Evolutionary conservation across 2,888 invertebrate species (phyloP).

Genomic region (Tanytarsus gracilentus): DNA sequence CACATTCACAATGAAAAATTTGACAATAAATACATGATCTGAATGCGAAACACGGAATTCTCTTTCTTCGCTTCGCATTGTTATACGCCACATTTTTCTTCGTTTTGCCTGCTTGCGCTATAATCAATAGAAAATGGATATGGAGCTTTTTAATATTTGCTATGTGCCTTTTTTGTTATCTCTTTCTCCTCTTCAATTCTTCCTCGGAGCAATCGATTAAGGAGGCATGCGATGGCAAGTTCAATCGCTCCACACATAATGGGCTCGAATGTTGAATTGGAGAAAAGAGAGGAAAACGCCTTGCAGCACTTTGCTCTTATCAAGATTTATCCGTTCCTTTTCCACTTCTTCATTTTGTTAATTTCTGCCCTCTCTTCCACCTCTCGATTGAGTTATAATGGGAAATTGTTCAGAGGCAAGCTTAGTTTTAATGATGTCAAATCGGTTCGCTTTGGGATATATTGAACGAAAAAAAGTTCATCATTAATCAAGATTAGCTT

Average conservation of each 20-base stretch:
- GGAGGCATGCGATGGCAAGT: not conserved
- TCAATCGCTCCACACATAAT: not conserved
- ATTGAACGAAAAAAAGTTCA: too few species aligned
- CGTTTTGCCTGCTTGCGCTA: not conserved
- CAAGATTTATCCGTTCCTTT: not conserved
- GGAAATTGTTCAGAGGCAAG: too few species aligned
- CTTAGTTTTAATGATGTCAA: slow-evolving; percentile 9
- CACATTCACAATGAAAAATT: slow-evolving; percentile 10
- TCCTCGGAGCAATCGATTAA: not conserved
- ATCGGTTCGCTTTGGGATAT: not conserved
- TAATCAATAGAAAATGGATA: slow-evolving; percentile 15
- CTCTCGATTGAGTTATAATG: not conserved
- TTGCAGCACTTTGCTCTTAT: slow-evolving; percentile 7
- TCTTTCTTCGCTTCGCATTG: not conserved
- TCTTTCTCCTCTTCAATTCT: not conserved
- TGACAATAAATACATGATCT: slow-evolving; percentile 15
- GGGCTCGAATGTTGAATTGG: slow-evolving; percentile 6
- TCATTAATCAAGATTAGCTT: too few species aligned
- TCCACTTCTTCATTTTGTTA: not conserved
- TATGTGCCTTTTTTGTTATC: slow-evolving; percentile 3
- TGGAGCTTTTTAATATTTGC: slow-evolving; percentile 11
- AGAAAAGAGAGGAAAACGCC: too few species aligned
- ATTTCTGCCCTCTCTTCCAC: not conserved
- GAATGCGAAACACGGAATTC: not conserved
- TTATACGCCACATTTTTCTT: slow-evolving; percentile 14